These are phyloP conservation scores for Phylloscopus trochiloides DNA, from an alignment of 2,113 vertebrate species.

Conservation along the genomic window DNA sequence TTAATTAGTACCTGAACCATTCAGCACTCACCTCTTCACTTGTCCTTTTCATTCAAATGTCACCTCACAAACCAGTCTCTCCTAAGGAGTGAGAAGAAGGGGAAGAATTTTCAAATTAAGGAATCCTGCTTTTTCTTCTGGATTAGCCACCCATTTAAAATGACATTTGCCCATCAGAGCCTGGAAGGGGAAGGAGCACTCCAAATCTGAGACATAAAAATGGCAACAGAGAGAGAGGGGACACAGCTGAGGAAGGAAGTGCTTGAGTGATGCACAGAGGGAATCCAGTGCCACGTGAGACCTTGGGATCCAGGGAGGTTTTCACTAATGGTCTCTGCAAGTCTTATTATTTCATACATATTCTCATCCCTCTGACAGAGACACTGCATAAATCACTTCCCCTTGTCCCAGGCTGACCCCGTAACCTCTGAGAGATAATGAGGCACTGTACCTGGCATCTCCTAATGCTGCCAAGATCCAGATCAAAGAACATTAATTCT, in stretches of 20 bases:
- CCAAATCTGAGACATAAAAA: not conserved
- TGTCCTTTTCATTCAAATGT: not conserved
- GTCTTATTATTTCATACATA: constrained; percentile 53
- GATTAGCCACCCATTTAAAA: not conserved
- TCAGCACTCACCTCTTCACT: not conserved
- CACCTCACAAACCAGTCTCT: not conserved
- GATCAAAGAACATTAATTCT: constrained; percentile 68
- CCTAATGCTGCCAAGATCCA: constrained; percentile 46
- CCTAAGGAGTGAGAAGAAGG: not conserved
- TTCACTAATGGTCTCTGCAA: constrained; percentile 33
- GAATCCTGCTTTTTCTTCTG: not conserved
- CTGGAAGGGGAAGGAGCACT: not conserved
- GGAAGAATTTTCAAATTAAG: not conserved
- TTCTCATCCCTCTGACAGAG: constrained; percentile 39
- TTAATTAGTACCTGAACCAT: not conserved
- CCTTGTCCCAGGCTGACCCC: constrained; percentile 49
- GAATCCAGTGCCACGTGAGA: not conserved
- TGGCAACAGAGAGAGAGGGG: not conserved
- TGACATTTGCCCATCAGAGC: not conserved
- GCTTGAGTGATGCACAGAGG: not conserved
- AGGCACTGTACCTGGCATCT: constrained; percentile 22
- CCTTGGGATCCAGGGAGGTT: constrained; percentile 11
- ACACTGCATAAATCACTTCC: constrained; percentile 52
- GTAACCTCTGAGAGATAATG: constrained; percentile 60
- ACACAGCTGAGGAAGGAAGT: not conserved